Evolutionary conservation across 2,113 vertebrate genomes (phyloP).

Genomic region (Physeter macrocephalus): DNA sequence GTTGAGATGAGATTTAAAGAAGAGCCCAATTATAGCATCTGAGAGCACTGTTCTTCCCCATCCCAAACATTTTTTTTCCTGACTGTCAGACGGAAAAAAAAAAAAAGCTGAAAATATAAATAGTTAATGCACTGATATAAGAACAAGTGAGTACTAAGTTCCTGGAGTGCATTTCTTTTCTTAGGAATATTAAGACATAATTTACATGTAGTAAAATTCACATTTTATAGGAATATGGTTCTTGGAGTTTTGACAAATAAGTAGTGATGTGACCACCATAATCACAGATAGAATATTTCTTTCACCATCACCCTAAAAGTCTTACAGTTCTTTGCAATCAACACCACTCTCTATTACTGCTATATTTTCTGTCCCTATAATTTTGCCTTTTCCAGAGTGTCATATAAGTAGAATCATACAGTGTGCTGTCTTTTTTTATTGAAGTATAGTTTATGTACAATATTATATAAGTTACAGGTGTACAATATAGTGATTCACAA

Average conservation of each 20-base stretch:
- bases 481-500: neutral
- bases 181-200: neutral
- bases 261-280: no score
- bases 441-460: neutral
- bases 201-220: neutral
- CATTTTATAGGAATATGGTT: neutral
- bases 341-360: neutral
- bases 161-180: neutral
- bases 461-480: neutral
- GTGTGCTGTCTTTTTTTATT: neutral
- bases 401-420: neutral
- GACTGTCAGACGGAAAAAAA: neutral
- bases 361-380: neutral
- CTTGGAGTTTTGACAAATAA: neutral
- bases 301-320: neutral
- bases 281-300: neutral
- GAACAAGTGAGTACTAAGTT: neutral
- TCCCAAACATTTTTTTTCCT: neutral
- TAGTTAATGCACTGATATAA: neutral
- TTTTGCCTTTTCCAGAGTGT: neutral
- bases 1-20: constrained; percentile 55
- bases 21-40: neutral
- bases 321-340: neutral
- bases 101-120: constrained; percentile 15
- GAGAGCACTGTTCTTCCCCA: neutral